Base-by-base conservation (phyloP, 2,113 vertebrate genomes). In the Gymnocephalus cernua region DNA sequence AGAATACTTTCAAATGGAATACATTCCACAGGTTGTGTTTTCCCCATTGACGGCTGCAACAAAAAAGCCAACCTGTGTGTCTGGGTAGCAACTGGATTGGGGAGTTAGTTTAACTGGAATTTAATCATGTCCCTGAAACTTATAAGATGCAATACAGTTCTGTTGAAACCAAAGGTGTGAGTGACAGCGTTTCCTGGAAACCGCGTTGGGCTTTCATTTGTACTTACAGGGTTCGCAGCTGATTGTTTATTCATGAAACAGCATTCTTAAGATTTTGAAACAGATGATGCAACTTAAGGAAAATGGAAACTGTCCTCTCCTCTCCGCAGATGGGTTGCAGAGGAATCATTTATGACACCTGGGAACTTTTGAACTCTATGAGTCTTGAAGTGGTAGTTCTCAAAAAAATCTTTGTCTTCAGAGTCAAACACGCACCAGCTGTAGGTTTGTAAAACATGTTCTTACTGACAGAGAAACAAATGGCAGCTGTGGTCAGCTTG, bases 261-360 rank as follows among this genome's bases (percentile, higher is more conserved):
- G 44, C 65, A 59, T 77, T 72, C 44, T 41, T 57, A 59, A 62
- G 79, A 69, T 79, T 82, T 66, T 19, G 45, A 15, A 41, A 66
- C 62, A 72, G 66, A 67, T 92, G 87, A 91, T 84, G 89, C 82
- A 89, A 88, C 61, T 48, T 35, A 25, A 64, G 38, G 85, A 38
- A 88, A 87, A 86, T 73, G 47, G 61, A 76, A 89, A 75, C 18
- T 32, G 47, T 74, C 82, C 64, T 19, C 54, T 61, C 21, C 9
- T 50, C 54, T 74, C 38, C 11, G 54, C 25, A 38, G 63, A 50
- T 44, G 35, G 16, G n/a, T 29, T 59, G 18, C 11, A 51, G 44
- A 65, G 32, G 70, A 74, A 58, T 80, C 53, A 51, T 58, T 70
- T 35, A 62, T 47, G 80, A 77, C 68, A 80, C 63, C 41, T 41